Percentiles rank a stretch among this genome's conserved stretches.
These are phyloP conservation scores for Triplophysa siluroides DNA, from an alignment of 2,113 vertebrate genomes.

Conservation along the genomic window DNA sequence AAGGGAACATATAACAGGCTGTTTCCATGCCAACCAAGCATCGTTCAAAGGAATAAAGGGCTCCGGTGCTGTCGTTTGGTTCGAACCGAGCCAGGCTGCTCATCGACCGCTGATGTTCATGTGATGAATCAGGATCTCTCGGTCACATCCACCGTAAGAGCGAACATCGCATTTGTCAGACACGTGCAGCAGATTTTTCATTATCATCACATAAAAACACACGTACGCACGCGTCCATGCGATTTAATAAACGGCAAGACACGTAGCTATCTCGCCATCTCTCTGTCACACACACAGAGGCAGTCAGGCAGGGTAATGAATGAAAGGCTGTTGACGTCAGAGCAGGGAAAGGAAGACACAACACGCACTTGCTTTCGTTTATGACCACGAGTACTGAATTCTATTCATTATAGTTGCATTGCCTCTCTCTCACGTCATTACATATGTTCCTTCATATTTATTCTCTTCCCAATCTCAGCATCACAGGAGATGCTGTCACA, in stretches of 20 bases:
- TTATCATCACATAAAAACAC: neutral
- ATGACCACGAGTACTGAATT: neutral
- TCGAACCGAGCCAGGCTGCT: neutral
- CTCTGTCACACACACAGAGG: neutral
- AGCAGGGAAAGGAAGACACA: slow-evolving; percentile 33
- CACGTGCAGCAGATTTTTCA: slow-evolving; percentile 2
- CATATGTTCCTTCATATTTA: slow-evolving; percentile 1
- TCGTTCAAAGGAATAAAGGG: slow-evolving; percentile 10
- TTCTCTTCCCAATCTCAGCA: neutral
- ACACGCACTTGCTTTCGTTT: neutral
- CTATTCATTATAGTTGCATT: no score
- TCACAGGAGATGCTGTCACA: neutral
- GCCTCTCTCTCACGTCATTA: neutral
- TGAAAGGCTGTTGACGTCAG: slow-evolving; percentile 50
- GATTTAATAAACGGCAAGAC: neutral
- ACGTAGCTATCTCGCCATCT: neutral
- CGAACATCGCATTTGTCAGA: slow-evolving; percentile 8
- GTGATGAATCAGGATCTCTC: neutral
- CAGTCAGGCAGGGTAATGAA: slow-evolving; percentile 23
- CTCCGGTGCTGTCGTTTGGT: neutral
- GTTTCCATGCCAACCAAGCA: slow-evolving; percentile 42
- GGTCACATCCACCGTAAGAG: neutral
- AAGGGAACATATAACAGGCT: slow-evolving; percentile 25
- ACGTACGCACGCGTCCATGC: neutral
- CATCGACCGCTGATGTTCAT: neutral